Conservation (phyloP, 1,140 invertebrate genomes). For the Centruroides sculpturatus region DNA sequence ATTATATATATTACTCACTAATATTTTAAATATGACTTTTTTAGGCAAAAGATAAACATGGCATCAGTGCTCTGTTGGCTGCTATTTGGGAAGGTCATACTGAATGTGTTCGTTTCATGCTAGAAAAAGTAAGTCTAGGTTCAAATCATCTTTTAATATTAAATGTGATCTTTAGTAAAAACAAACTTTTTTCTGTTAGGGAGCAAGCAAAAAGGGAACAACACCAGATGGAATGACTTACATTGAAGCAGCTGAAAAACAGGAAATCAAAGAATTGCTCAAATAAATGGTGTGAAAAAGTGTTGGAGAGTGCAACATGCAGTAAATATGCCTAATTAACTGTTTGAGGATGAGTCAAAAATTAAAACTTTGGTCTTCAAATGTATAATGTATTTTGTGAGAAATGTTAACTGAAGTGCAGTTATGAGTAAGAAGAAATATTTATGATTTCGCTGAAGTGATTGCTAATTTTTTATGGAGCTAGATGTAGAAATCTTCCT, state of each 20-base stretch:
- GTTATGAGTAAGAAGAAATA: no score
- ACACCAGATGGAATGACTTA: constrained; percentile 76
- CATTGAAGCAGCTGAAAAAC: constrained; percentile 75
- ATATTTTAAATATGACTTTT: no score
- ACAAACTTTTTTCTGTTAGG: constrained; percentile 36
- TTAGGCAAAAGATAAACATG: constrained; percentile 79
- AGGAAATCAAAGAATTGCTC: constrained; percentile 70
- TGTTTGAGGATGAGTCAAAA: no score
- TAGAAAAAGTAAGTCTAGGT: constrained; percentile 53
- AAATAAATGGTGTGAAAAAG: constrained; percentile 18
- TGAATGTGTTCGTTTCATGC: constrained; percentile 68
- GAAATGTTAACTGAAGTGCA: no score
- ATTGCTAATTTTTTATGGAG: no score
- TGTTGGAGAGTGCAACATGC: no score
- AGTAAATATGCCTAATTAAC: no score
- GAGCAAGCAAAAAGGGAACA: constrained; percentile 63
- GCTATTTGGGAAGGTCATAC: constrained; percentile 94
- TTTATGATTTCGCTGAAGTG: no score
- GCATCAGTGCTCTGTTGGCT: constrained; percentile 76
- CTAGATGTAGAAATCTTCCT: no score
- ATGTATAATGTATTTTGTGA: no score
- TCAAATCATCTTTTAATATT: background rate
- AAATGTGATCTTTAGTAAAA: background rate
- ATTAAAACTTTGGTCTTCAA: no score
- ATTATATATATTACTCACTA: no score